Percentiles rank a stretch among this genome's conserved stretches.
phyloP scores from a whole-genome alignment of 2,888 invertebrate genomes.

The Eilema griseolum region DNA sequence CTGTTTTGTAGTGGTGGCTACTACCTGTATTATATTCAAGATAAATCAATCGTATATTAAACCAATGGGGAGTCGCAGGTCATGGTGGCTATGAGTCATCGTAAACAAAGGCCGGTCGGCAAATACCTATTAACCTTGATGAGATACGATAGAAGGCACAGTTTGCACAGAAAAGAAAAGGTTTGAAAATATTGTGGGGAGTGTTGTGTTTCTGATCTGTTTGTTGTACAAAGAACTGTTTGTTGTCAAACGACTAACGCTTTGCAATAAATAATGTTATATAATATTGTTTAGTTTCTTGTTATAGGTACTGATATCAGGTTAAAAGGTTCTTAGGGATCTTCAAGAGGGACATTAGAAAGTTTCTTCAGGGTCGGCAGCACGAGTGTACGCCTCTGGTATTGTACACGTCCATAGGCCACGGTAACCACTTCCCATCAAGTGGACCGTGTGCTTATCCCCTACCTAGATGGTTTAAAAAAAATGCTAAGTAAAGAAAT shows the following conservation, averaged over 20 bases:
- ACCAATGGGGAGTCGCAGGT: slow-evolving; percentile 28
- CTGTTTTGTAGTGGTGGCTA: no score
- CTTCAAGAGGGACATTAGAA: no score
- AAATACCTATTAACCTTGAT: slow-evolving; percentile 10
- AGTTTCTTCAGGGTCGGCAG: no score
- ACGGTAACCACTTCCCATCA: no score
- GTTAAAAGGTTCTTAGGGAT: background rate
- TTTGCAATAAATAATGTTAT: background rate
- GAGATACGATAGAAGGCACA: slow-evolving; percentile 1
- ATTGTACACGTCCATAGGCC: no score
- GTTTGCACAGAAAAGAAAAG: background rate
- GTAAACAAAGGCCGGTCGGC: slow-evolving; percentile 29
- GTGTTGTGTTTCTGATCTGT: background rate
- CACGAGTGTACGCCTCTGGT: no score
- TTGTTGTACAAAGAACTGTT: background rate
- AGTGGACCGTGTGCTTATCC: no score
- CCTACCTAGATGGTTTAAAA: no score
- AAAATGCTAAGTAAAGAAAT: no score
- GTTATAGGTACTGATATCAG: background rate
- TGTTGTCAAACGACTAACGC: background rate
- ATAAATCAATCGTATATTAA: slow-evolving; percentile 23
- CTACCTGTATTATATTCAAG: no score
- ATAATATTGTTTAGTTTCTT: background rate
- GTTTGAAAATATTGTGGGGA: background rate
- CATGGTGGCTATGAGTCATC: slow-evolving; percentile 40